Percentiles rank a stretch among this genome's conserved stretches.
These are phyloP conservation scores for Lynx canadensis DNA, from an alignment of 2,113 vertebrate species.

Conservation along the genomic window DNA sequence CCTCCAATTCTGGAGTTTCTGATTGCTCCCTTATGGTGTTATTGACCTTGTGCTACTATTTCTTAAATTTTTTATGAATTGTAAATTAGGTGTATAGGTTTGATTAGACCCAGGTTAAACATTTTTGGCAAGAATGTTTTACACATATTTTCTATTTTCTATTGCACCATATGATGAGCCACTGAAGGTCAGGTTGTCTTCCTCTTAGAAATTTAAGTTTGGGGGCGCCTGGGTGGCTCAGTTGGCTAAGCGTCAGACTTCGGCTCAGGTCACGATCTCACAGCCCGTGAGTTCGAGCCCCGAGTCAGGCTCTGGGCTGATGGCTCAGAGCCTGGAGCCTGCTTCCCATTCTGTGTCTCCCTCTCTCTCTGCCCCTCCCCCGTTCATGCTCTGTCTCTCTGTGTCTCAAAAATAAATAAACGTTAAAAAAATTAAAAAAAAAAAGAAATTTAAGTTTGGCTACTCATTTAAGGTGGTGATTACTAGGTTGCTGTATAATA, in stretches of 20 bases:
- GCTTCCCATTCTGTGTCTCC: too few relatives aligned
- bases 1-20: neutral
- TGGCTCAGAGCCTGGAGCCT: too few relatives aligned
- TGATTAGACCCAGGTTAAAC: neutral
- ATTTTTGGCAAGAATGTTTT: neutral
- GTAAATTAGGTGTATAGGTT: neutral
- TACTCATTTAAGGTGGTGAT: neutral
- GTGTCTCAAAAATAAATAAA: too few relatives aligned
- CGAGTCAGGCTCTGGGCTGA: too few relatives aligned
- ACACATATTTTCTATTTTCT: neutral
- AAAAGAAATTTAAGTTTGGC: neutral
- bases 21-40: neutral
- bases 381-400: too few relatives aligned
- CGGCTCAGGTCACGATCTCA: too few relatives aligned
- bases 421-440: too few relatives aligned
- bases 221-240: too few relatives aligned
- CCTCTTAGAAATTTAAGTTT: neutral
- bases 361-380: too few relatives aligned
- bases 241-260: too few relatives aligned
- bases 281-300: too few relatives aligned
- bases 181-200: neutral
- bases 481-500: neutral
- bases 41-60: neutral
- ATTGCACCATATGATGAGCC: neutral
- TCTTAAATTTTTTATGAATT: neutral